Base-by-base conservation (phyloP, 2,113 vertebrate genomes). In the Phalacrocorax brasilianus region DNA sequence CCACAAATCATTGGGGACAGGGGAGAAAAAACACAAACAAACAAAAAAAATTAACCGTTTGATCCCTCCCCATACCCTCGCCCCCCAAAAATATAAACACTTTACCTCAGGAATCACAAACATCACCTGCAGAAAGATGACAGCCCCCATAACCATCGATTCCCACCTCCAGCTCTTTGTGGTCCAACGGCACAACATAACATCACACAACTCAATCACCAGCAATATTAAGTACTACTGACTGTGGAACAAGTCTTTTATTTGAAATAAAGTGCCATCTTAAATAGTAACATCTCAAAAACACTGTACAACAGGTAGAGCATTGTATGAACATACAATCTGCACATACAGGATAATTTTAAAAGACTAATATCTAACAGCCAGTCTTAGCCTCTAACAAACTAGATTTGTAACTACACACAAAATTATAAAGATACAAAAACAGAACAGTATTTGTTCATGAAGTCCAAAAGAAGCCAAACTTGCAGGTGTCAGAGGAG, bases 51-150 rank as follows among this genome's bases (percentile, higher is more conserved):
- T 76, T 38, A 97, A 97, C 96, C 90, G 96, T 94, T 94, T 1
- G 2, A 89, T 94, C 97, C 77, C 96, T 95, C 97, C 95, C 77
- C 93, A 72, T 24, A 76, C 97, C 98, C 95, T 23, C 91, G 80
- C 92, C 96, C 96, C 97, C 86, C 85, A n/a, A 95, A 97, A 97
- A 97, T 78, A 93, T 94, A 96, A 98, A 97, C 97, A 68, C 91
- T 97, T 98, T 98, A 98, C 98, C 98, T 98, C 98, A 93, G 96
- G 95, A 97, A 98, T 97, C 97, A 97, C 53, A 98, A 98, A 95
- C 91, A 98, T 89, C 96, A 98, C 98, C 98, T 98, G 98, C 95
- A 96, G 95, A 97, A 97, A 97, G 91, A 97, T 20, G 93, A 94
- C 85, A 96, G 94, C 88, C 96, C 97, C 96, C 97, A 97, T 95